Conservation (phyloP, 2,113 vertebrate genomes). For the Austrofundulus limnaeus region DNA sequence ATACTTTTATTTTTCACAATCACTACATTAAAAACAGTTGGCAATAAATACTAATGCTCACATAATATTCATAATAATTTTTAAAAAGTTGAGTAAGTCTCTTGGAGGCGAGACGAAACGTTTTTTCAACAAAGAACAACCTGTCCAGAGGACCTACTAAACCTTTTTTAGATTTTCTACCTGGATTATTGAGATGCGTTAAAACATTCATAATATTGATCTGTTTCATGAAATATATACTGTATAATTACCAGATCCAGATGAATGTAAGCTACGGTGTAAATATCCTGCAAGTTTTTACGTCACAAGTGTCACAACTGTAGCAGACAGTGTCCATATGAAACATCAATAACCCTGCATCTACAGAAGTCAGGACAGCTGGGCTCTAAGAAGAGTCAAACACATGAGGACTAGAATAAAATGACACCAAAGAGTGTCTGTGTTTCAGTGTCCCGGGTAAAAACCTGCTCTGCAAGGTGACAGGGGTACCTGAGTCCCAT, state of each 20-base stretch:
- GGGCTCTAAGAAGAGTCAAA: neutral
- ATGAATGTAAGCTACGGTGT: neutral
- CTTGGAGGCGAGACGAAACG: too few species aligned
- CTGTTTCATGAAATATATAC: too few species aligned
- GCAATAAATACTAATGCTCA: slow-evolving; percentile 25
- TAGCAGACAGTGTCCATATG: slow-evolving; percentile 3
- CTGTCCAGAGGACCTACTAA: too few species aligned
- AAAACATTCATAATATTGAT: neutral
- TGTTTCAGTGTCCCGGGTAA: slow-evolving; percentile 3
- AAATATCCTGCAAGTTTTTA: neutral
- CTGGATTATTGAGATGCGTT: too few species aligned
- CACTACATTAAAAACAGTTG: slow-evolving; percentile 30
- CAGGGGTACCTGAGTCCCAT: slow-evolving; percentile 24
- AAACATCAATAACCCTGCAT: neutral
- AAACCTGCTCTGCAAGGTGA: neutral
- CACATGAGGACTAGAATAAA: neutral
- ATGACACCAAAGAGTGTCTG: neutral
- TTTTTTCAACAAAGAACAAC: too few species aligned
- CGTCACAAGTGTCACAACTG: neutral
- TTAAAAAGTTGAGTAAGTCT: too few species aligned
- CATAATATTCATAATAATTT: neutral
- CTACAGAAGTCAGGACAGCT: slow-evolving; percentile 1
- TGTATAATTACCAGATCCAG: neutral
- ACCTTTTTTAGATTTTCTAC: too few species aligned
- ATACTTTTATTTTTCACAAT: neutral